Evolutionary conservation across 92 coral and sea anemone species (phyloP).

Genomic region (Galaxea fascicularis): DNA sequence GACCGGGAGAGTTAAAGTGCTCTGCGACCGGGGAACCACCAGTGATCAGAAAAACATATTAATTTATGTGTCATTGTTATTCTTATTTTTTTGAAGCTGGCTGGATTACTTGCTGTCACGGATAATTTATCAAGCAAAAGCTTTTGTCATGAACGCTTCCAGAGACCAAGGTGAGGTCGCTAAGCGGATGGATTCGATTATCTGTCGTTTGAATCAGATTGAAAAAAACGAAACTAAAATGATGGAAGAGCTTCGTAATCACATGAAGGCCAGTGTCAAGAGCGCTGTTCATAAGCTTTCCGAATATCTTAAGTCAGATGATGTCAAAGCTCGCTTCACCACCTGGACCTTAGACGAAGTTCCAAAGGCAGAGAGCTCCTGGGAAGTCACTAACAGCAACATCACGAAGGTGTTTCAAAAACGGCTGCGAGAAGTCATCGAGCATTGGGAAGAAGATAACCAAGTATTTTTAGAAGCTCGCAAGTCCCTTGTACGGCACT

Average conservation of each 20-base stretch:
- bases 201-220: background rate
- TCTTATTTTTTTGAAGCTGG: slow-evolving; percentile 50
- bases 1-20: no score
- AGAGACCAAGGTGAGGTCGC: slow-evolving; percentile 16
- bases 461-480: slow-evolving; percentile 37
- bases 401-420: slow-evolving; percentile 16
- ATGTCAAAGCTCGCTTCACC: slow-evolving; percentile 15
- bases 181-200: background rate
- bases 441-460: slow-evolving; percentile 55
- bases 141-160: slow-evolving; percentile 38
- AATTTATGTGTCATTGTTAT: background rate
- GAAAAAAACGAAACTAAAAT: background rate
- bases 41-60: no score
- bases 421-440: slow-evolving; percentile 31
- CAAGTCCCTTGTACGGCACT: slow-evolving; percentile 16
- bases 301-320: slow-evolving; percentile 6
- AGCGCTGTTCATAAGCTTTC: background rate
- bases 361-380: slow-evolving; percentile 26
- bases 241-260: background rate
- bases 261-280: background rate
- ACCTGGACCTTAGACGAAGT: slow-evolving; percentile 43
- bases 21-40: no score
- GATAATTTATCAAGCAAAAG: slow-evolving; percentile 28
- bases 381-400: slow-evolving; percentile 16
- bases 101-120: slow-evolving; percentile 36